Evolutionary conservation across 1,140 invertebrate species (phyloP), one percentile per base, ranked within the genome.

Genomic region (Bombus huntii): DNA sequence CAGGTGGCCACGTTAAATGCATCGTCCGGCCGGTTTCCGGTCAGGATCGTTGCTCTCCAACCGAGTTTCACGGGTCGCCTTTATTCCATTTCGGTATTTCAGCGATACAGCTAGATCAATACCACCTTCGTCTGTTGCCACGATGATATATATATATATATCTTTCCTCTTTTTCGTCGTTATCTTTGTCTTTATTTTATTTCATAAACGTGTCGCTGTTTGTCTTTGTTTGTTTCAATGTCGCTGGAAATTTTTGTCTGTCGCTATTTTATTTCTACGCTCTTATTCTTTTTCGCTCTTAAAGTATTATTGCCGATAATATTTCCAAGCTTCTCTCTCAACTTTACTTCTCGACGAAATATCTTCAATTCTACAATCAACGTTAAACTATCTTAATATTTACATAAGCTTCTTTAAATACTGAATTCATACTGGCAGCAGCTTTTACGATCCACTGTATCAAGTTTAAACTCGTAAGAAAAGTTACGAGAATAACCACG

Each of bases 1-100:
- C 81, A 83, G 73, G 59, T 76, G 81, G 72, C 59, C 42, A 59
- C 57, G 34, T 34, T 74, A 66, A 66, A 66, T 18, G 65, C 62
- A n/a, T 12, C n/a, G 62, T 15, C 12, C 31, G 31, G 15, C 65
- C 65, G n/a, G 65, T 66, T 66, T 66, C 65, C 65, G 59, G 59
- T 62, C 59, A 62, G 59, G 28, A 62, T 62, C 59, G 59, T n/a
- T n/a, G 28, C 28, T 62, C 28, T 53, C 18, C 47, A 22, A 53
- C 47, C 18, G 47, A 53, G 47, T 53, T 53, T 53, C 47, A 53
- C 47, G 15, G 18, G 18, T 53, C 8, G 47, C 18, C 47, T 53
- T 53, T 53, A 53, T 53, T 53, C 47, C 47, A 53, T 53, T 22
- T 53, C 1, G 18, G 1, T 53, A 53, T 53, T 53, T 53, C 47